A percentile compares a stretch with the other conserved stretches of the same genome.
phyloP scores from a whole-genome alignment of 2,113 vertebrate genomes.

The Actinemys pallida region DNA sequence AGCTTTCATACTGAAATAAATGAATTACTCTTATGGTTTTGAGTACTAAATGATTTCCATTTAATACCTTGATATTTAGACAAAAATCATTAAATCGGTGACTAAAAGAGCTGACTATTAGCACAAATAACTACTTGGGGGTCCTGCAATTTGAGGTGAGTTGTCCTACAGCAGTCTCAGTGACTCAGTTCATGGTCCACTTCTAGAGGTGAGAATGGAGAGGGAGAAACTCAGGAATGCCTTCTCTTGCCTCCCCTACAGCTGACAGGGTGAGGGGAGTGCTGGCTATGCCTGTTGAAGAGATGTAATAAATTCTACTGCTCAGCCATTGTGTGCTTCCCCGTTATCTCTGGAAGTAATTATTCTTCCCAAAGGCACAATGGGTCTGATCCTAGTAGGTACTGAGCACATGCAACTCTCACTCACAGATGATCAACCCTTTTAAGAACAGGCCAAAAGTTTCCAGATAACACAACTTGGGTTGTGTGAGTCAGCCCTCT shows the following conservation, averaged over 20 bases:
- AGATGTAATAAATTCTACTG: neutral
- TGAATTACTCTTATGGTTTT: neutral
- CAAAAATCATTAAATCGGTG: neutral
- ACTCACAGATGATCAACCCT: neutral
- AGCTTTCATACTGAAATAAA: neutral
- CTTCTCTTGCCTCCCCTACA: neutral
- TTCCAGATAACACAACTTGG: neutral
- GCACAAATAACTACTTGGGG: accelerated
- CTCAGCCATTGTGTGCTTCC: neutral
- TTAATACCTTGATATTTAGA: neutral
- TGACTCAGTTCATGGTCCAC: neutral
- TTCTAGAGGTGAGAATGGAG: neutral
- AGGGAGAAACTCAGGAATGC: neutral
- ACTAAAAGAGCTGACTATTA: neutral
- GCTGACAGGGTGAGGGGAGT: neutral
- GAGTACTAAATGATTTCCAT: neutral
- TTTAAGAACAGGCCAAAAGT: neutral
- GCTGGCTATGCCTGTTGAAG: neutral
- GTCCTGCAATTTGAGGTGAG: neutral
- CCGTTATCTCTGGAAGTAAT: neutral
- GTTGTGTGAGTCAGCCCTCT: neutral
- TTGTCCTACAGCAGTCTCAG: neutral
- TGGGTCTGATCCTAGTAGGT: neutral
- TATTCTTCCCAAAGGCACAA: neutral
- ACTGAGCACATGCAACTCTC: neutral